These are phyloP conservation scores for Argya squamiceps DNA, from an alignment of 2,797 vertebrate genomes.

Conservation along the genomic window DNA sequence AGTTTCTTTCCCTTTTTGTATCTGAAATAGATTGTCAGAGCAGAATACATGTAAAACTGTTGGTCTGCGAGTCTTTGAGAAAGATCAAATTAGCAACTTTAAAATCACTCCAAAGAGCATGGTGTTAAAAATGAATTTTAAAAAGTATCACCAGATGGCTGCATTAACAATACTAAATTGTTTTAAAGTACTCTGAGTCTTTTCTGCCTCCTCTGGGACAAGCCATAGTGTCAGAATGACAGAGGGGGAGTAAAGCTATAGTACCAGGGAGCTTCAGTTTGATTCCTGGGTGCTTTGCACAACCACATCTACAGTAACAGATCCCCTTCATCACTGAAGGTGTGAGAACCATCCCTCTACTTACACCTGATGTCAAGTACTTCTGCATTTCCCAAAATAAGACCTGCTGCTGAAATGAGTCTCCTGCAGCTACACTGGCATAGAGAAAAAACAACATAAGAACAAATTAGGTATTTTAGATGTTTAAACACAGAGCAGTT, in stretches of 20 bases:
- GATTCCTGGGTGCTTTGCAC: background rate
- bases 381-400: background rate
- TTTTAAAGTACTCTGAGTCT: background rate
- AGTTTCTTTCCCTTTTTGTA: background rate
- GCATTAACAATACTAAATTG: background rate
- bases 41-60: background rate
- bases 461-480: background rate
- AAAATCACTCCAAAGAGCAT: background rate
- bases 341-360: background rate
- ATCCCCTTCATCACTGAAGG: background rate
- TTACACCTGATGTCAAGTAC: background rate
- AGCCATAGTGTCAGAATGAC: background rate
- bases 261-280: background rate
- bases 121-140: background rate
- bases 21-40: background rate
- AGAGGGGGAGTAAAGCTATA: background rate
- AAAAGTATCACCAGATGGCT: background rate
- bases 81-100: background rate
- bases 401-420: background rate
- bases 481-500: background rate
- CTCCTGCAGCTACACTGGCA: background rate
- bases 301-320: background rate
- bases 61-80: background rate
- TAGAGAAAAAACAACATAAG: background rate
- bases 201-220: background rate